A percentile compares a stretch with the other conserved stretches of the same genome.
phyloP scores from a whole-genome alignment of 1,140 invertebrate genomes.

The Aphidius ervi region DNA sequence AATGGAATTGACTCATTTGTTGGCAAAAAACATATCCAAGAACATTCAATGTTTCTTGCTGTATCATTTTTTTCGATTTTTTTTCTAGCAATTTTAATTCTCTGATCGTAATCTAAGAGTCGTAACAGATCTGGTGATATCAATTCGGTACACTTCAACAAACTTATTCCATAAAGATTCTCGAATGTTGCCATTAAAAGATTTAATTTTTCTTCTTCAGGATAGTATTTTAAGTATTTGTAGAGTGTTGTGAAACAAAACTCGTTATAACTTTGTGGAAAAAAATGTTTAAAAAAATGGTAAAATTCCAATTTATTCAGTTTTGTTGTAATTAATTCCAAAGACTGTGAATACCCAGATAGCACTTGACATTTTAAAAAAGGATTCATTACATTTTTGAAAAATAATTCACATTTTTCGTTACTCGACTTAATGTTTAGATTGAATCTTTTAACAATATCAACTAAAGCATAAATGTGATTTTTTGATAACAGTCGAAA shows the following conservation, averaged over 20 bases:
- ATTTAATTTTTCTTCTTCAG: conserved; percentile 23
- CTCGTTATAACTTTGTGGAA: conserved; percentile 25
- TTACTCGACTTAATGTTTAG: no score
- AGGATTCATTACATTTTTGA: no score
- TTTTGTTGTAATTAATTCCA: conserved; percentile 28
- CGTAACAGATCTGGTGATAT: no score
- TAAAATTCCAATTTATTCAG: conserved; percentile 30
- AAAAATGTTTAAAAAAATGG: conserved; percentile 29
- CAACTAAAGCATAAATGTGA: conserved; percentile 24
- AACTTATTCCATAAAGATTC: conserved; percentile 25
- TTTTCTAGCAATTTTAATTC: no score
- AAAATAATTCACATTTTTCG: no score
- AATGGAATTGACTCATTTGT: no score
- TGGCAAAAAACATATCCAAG: no score
- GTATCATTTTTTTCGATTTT: no score
- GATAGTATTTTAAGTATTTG: conserved; percentile 31
- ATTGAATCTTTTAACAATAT: conserved; percentile 27
- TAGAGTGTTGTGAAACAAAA: conserved; percentile 23
- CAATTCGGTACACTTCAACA: conserved; percentile 26
- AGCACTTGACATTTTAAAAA: no score
- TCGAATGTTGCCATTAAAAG: conserved; percentile 31
- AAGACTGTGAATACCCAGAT: conserved; percentile 25
- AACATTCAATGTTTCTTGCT: no score
- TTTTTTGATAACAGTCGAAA: conserved; percentile 27
- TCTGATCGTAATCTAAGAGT: no score